Evolutionary conservation across 30 jellyfish, hydroid and myxozoan species (phyloP).

Genomic region (Hydractinia echinata): DNA sequence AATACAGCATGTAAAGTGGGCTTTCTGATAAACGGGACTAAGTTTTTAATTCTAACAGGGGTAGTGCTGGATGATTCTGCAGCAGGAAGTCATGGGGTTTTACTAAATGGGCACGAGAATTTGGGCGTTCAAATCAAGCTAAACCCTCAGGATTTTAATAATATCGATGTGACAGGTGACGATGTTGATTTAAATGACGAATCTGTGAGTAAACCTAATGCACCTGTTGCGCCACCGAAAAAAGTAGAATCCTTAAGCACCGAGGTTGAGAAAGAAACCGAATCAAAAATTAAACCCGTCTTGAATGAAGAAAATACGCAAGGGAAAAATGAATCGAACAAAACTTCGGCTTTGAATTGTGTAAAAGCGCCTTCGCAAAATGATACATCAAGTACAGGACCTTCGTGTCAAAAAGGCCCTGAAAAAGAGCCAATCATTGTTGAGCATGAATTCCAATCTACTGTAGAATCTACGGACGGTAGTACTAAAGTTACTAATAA

Average conservation of each 20-base stretch:
- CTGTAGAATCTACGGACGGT: too few species aligned
- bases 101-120: slow-evolving; percentile 64
- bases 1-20: slow-evolving; percentile 66
- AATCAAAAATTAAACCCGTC: slow-evolving; percentile 8
- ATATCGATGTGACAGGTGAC: slow-evolving; percentile 76
- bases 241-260: not conserved
- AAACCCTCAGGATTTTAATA: slow-evolving; percentile 71
- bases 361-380: not conserved
- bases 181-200: slow-evolving; percentile 40
- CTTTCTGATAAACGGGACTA: slow-evolving; percentile 58
- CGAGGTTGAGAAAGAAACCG: slow-evolving; percentile 11
- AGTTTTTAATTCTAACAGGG: slow-evolving; percentile 61
- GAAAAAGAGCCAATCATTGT: too few species aligned
- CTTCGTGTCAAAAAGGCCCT: too few species aligned
- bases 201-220: not conserved
- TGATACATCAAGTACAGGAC: not conserved
- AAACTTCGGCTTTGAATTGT: not conserved
- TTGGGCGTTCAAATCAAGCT: slow-evolving; percentile 43
- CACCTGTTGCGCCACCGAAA: not conserved
- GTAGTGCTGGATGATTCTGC: slow-evolving; percentile 39
- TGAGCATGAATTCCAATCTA: too few species aligned
- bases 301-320: not conserved
- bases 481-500: too few species aligned
- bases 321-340: not conserved
- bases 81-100: slow-evolving; percentile 37